Evolutionary conservation across 2,888 invertebrate species (phyloP).

Genomic region (Cataglyphis livida): DNA sequence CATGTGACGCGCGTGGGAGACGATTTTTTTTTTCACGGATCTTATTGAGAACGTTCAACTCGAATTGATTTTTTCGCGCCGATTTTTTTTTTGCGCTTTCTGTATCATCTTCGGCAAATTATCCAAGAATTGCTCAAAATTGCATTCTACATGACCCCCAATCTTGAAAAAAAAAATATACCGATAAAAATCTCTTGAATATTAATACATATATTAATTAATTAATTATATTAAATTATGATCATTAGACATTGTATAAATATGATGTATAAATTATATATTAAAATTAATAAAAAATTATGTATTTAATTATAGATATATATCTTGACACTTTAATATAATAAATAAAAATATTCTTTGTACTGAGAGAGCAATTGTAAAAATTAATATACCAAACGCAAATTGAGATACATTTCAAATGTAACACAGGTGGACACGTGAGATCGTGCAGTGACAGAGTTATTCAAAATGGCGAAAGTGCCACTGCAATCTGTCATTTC

Average conservation of each 20-base stretch:
- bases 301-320: background rate
- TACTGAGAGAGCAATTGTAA: background rate
- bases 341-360: background rate
- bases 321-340: background rate
- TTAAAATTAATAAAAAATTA: background rate
- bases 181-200: constrained; percentile 4
- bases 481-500: constrained; percentile 38
- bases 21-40: constrained; percentile 10
- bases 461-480: constrained; percentile 52
- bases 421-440: constrained; percentile 24
- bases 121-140: background rate
- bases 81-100: background rate
- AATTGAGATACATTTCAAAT: constrained; percentile 2
- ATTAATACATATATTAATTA: background rate
- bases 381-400: background rate
- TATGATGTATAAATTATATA: background rate
- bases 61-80: constrained; percentile 36
- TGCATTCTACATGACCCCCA: background rate
- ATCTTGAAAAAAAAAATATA: background rate
- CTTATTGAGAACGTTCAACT: constrained; percentile 33
- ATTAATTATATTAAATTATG: background rate
- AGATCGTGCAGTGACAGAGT: constrained; percentile 14
- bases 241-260: background rate
- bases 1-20: background rate
- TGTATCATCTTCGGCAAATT: background rate